These are phyloP conservation scores for Coryphaenoides rupestris DNA, from an alignment of 2,113 vertebrate genomes.

Conservation along the genomic window DNA sequence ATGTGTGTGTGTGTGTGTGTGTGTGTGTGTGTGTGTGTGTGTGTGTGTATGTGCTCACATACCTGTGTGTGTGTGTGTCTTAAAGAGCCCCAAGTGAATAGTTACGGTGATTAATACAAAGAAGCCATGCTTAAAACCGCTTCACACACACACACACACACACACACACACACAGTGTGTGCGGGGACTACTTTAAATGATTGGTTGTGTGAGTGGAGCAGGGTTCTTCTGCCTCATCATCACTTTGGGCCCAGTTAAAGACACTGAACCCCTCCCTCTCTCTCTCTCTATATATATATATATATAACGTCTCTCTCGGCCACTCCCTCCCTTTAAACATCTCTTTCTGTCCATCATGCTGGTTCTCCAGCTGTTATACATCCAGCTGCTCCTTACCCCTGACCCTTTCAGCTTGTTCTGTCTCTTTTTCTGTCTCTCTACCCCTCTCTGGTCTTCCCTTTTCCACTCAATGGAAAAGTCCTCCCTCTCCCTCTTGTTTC, in stretches of 20 bases:
- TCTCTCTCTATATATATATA: no score
- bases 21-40: no score
- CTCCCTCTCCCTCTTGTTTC: constrained; percentile 2
- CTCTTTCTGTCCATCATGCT: not conserved
- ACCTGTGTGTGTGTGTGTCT: constrained; percentile 13
- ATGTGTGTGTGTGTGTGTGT: no score
- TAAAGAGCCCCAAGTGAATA: constrained; percentile 43
- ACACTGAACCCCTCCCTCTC: constrained; percentile 30
- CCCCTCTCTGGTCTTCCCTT: not conserved
- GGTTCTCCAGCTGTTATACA: no score
- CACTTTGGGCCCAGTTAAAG: constrained; percentile 78
- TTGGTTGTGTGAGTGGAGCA: constrained; percentile 76
- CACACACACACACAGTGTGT: constrained; percentile 55
- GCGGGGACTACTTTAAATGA: constrained; percentile 90
- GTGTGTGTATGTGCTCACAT: no score
- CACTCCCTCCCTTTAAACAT: not conserved
- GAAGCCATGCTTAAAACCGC: constrained; percentile 73
- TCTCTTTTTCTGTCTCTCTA: not conserved
- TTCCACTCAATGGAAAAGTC: not conserved
- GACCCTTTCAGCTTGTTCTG: not conserved
- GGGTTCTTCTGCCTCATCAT: constrained; percentile 89
- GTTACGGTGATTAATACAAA: constrained; percentile 78
- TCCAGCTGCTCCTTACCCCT: constrained; percentile 17
- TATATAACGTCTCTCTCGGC: not conserved
- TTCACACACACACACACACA: constrained; percentile 29